Evolutionary conservation across 2,888 invertebrate genomes (phyloP), one percentile per base, ranked within the genome.

Genomic region (Metopia argyrocephala): DNA sequence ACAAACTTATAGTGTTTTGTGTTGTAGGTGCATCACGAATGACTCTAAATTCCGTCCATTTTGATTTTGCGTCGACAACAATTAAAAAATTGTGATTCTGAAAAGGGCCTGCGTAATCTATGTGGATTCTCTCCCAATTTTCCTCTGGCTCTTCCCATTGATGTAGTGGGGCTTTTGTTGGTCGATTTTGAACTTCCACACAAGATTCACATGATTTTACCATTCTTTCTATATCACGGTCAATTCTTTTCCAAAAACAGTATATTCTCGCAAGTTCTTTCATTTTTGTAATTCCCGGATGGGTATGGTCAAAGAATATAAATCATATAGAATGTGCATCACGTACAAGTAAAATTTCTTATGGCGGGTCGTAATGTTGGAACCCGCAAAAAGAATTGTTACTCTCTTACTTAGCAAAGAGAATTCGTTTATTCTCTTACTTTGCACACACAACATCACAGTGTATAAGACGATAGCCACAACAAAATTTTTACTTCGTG

Each of bases 231-330:
- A 87, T 87, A 25, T 85, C 85, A 5, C 71, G 59, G 75, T 87
- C 86, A 31, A 87, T 82, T 5, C 79, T 78, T 20, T 85, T 86
- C 86, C 86, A 87, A 78, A 81, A 87, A 56, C 86, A 85, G 76
- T 86, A 84, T 21, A 82, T 80, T 54, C 85, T 62, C 0, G 86
- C 86, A 12, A 86, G 62, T 31, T 85, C 82, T 82, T 87, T 87
- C 85, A 86, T 87, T 73, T 85, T 84, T 9, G 84, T 84, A 9
- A 87, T 84, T 15, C 87, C 87, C 12, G 82, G 73, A 76, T 87
- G 86, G 3, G 83, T 73, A 9, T n/a, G n/a, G n/a, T n/a, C n/a
- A n/a, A n/a, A n/a, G n/a, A n/a, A n/a, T n/a, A n/a, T n/a, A n/a
- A n/a, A n/a, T n/a, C n/a, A n/a, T n/a, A n/a, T n/a, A n/a, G n/a